Evolutionary conservation across 2,888 invertebrate species (phyloP), one percentile per base, ranked within the genome.

Genomic region (Drosophila mayaguana): DNA sequence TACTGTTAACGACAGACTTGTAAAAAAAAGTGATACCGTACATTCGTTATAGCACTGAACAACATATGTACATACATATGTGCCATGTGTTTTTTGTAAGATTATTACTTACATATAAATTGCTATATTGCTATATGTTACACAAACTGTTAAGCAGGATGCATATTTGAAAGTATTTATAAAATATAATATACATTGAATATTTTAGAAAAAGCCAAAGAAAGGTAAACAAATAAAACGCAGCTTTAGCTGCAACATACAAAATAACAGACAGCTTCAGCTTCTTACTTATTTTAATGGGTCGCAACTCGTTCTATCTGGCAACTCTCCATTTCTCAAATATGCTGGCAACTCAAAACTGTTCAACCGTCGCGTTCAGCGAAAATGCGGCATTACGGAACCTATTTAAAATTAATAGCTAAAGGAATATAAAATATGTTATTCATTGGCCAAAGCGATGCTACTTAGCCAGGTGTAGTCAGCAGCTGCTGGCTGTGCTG

Each of bases 401-500:
- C 36, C 25, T 40, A 36, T 64, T 64, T 64, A 32, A 78, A 57
- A 59, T 50, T 42, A 48, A 34, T 46, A 18, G n/a, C 38, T 18
- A 7, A 32, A 25, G 12, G n/a, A 46, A 43, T 45, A 67, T 60
- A 22, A 59, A 54, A 67, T 59, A 32, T 48, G 38, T 34, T 42
- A 18, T 20, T 64, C n/a, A 43, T 42, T 40, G 40, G 20, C 46
- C 5, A 25, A 45, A 42, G 32, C 32, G 59, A 48, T 18, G 43
- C 36, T 28, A 54, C 6, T 45, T 50, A 28, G 53, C 36, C 48
- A 75, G 60, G 38, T 48, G 28, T 22, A 59, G 38, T 45, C 46
- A 25, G 43, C 62, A 63, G 76, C 50, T 73, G 73, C 57, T 65
- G 48, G 28, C n/a, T 42, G 16, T 32, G 40, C 40, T 76, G 50